Evolutionary conservation across 2,113 vertebrate genomes (phyloP).

Genomic region (Sakesphorus luctuosus): DNA sequence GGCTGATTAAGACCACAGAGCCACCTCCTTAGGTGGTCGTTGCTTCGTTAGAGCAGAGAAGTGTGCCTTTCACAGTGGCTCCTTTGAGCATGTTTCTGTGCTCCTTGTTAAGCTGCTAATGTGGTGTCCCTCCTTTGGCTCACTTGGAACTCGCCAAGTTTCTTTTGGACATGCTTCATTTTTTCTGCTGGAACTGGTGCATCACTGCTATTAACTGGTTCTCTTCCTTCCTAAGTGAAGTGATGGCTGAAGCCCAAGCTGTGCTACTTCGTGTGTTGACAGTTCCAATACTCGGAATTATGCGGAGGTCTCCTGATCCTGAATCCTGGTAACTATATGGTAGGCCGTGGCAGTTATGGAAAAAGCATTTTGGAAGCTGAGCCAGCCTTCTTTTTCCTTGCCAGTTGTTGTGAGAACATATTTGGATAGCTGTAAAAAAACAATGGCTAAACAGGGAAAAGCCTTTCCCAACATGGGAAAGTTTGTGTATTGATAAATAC

Average conservation of each 20-base stretch:
- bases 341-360: background rate
- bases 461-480: background rate
- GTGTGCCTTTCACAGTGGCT: slow-evolving; percentile 67
- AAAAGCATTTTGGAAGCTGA: background rate
- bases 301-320: slow-evolving; percentile 17
- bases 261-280: slow-evolving; percentile 68
- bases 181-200: slow-evolving; percentile 74
- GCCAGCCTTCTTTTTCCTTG: background rate
- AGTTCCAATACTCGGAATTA: slow-evolving; percentile 65
- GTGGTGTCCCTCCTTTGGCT: slow-evolving; percentile 78
- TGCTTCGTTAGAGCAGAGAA: slow-evolving; percentile 50
- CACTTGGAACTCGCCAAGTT: slow-evolving; percentile 77
- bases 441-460: background rate
- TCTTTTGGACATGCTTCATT: slow-evolving; percentile 75
- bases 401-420: slow-evolving; percentile 3
- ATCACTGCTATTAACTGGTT: slow-evolving; percentile 77
- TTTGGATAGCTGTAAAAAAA: background rate
- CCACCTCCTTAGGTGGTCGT: slow-evolving; percentile 73
- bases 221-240: slow-evolving; percentile 75
- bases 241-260: slow-evolving; percentile 69
- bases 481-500: background rate
- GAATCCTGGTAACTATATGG: slow-evolving; percentile 33
- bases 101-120: slow-evolving; percentile 74
- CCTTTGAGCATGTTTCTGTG: slow-evolving; percentile 70
- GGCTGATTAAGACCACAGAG: slow-evolving; percentile 68